Conservation (phyloP, 2,797 vertebrate genomes). For the Hapalemur alaotrensis region DNA sequence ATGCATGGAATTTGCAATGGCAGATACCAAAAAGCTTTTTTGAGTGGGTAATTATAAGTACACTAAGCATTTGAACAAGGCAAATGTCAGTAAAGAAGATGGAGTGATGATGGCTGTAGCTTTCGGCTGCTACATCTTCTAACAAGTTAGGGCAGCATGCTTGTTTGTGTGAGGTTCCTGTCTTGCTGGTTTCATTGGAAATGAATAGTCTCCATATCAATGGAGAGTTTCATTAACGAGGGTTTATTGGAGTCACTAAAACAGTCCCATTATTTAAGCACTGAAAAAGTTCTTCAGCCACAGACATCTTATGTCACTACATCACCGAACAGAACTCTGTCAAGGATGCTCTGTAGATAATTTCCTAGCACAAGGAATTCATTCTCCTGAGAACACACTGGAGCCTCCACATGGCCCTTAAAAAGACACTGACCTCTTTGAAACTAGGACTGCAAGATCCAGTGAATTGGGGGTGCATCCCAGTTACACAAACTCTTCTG, state of each 20-base stretch:
- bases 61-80: neutral
- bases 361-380: slow-evolving; percentile 67
- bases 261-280: slow-evolving; percentile 42
- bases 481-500: slow-evolving; percentile 58
- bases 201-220: slow-evolving; percentile 35
- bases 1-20: neutral
- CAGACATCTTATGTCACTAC: slow-evolving; percentile 58
- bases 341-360: slow-evolving; percentile 56
- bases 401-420: slow-evolving; percentile 62
- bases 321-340: slow-evolving; percentile 32
- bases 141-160: neutral
- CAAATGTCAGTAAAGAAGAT: neutral
- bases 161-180: neutral
- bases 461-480: slow-evolving; percentile 17
- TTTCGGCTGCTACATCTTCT: neutral
- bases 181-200: slow-evolving; percentile 47
- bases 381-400: slow-evolving; percentile 67
- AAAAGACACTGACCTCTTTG: slow-evolving; percentile 76
- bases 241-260: slow-evolving; percentile 46
- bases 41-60: neutral
- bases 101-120: neutral
- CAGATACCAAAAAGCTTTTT: neutral
- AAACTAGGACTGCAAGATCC: slow-evolving; percentile 47
- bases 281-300: slow-evolving; percentile 46
- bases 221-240: slow-evolving; percentile 48